Percentiles rank a stretch among this genome's conserved stretches.
phyloP scores from a whole-genome alignment of 92 coral and sea anemone genomes.

The Bergia puertoricense region DNA sequence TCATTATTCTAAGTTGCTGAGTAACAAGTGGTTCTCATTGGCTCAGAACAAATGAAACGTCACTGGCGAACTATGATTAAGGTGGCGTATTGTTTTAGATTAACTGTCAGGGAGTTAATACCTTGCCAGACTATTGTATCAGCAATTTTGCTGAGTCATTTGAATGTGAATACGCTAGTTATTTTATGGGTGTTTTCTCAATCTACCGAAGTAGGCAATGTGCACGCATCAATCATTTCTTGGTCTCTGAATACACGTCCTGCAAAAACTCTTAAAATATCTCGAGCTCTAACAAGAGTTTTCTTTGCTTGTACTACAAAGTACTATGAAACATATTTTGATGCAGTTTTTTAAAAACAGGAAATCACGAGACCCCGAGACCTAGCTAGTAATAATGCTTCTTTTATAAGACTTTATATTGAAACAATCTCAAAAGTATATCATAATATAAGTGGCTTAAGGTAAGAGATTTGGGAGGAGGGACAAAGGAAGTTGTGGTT shows the following conservation, averaged over 20 bases:
- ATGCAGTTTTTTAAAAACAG: no score
- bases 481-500: conserved; percentile 2
- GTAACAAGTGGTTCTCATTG: neutral
- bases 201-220: no score
- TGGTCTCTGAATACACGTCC: no score
- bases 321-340: neutral
- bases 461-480: neutral
- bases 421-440: neutral
- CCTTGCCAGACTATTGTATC: neutral
- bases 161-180: neutral
- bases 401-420: neutral
- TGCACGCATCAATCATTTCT: no score
- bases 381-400: neutral
- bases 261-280: no score
- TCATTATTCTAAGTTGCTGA: no score
- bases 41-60: neutral
- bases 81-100: no score
- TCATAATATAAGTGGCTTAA: neutral
- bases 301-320: neutral
- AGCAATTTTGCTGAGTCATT: neutral
- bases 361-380: neutral
- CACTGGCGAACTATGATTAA: neutral
- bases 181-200: no score
- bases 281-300: neutral
- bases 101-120: neutral